Conservation (phyloP, 35 echinoderm and acorn worm genomes). For the Anneissia japonica region DNA sequence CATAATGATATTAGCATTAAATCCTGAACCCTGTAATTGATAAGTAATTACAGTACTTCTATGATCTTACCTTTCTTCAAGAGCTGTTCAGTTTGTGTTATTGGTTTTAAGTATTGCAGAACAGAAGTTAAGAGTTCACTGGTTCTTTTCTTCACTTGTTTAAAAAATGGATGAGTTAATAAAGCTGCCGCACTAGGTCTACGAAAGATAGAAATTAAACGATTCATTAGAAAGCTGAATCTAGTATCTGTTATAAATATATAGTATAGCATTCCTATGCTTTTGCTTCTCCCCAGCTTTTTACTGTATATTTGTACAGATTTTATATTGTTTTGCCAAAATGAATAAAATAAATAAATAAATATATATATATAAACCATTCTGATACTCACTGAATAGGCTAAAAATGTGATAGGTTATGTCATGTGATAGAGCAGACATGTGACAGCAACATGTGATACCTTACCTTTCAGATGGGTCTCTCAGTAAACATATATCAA, state of each 20-base stretch:
- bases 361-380: not conserved
- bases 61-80: not conserved
- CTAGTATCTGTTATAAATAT: not conserved
- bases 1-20: too few species aligned
- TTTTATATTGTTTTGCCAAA: constrained; percentile 5
- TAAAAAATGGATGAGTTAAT: constrained; percentile 85
- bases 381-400: not conserved
- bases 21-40: too few species aligned
- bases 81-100: constrained; percentile 11
- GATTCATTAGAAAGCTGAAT: not conserved
- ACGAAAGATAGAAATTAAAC: not conserved
- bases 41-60: too few species aligned
- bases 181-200: constrained; percentile 72
- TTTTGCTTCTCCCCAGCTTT: not conserved
- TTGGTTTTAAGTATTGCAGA: constrained; percentile 43
- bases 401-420: not conserved
- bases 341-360: not conserved
- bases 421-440: not conserved
- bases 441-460: too few species aligned
- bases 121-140: constrained; percentile 37
- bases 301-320: not conserved
- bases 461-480: constrained; percentile 80
- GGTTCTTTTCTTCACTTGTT: constrained; percentile 69
- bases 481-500: constrained; percentile 79
- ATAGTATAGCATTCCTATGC: not conserved